phyloP scores from a whole-genome alignment of 2,797 vertebrate species.

The Petrocephalus schoutedeni region DNA sequence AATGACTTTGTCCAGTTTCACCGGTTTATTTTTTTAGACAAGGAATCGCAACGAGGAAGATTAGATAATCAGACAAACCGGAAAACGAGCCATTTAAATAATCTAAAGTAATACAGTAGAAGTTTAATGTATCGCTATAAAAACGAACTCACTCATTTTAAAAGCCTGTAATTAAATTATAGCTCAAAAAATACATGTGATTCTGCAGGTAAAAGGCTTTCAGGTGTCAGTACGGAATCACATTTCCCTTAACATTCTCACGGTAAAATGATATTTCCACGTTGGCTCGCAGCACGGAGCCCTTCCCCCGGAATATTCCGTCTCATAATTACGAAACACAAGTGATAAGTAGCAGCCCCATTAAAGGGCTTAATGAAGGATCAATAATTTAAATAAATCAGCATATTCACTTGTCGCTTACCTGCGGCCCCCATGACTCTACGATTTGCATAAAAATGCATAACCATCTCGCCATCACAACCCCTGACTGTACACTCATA shows the following conservation, averaged over 20 bases:
- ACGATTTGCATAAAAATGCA: neutral
- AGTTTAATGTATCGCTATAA: neutral
- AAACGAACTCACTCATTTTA: neutral
- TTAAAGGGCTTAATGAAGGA: neutral
- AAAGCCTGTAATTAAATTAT: neutral
- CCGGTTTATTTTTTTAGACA: neutral
- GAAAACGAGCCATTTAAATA: neutral
- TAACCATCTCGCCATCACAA: neutral
- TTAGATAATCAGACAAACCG: neutral
- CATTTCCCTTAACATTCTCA: neutral
- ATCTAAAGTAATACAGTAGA: neutral
- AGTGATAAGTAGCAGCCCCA: constrained; percentile 9
- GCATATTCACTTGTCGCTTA: neutral
- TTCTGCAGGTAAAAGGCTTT: neutral
- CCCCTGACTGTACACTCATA: neutral
- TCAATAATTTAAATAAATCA: constrained; percentile 17
- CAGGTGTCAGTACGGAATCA: neutral
- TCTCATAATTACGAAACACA: constrained; percentile 2
- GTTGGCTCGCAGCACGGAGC: neutral
- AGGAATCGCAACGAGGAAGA: too few relatives aligned
- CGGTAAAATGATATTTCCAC: neutral
- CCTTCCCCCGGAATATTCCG: neutral
- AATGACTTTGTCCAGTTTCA: neutral
- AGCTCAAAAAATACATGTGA: neutral
- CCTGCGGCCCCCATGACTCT: neutral